Percentiles rank a stretch among this genome's conserved stretches.
Evolutionary conservation across 1,140 invertebrate genomes (phyloP).

Genomic region (Caenorhabditis brenneri): DNA sequence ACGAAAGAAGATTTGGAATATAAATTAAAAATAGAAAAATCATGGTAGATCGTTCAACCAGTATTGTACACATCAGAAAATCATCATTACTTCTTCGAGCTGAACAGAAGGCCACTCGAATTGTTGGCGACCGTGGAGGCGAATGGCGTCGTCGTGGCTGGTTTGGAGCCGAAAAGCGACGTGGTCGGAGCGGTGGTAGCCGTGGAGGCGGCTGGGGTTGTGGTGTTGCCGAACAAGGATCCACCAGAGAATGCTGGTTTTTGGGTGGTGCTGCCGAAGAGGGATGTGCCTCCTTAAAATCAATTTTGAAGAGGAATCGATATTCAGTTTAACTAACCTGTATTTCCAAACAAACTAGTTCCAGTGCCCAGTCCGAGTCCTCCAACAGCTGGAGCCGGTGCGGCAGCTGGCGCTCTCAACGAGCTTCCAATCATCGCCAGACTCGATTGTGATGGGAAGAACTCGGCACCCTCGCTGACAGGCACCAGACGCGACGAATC

Average conservation of each 20-base stretch:
- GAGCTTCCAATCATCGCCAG: conserved; percentile 18
- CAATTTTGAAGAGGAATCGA: not conserved
- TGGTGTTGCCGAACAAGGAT: not conserved
- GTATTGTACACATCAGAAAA: not conserved
- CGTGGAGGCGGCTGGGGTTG: not conserved
- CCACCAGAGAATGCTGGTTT: conserved; percentile 27
- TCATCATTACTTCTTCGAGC: conserved; percentile 16
- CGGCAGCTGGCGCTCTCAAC: not conserved
- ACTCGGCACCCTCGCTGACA: conserved; percentile 1
- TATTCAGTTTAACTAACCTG: not conserved
- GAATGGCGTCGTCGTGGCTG: conserved; percentile 6
- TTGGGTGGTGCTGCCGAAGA: not conserved
- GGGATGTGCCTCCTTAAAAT: not conserved
- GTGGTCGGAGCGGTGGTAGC: not conserved
- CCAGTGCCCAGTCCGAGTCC: not conserved
- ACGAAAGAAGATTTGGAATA: too few species aligned
- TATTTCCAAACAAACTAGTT: conserved; percentile 24
- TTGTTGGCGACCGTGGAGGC: not conserved
- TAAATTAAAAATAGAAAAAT: not conserved
- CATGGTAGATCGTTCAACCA: not conserved
- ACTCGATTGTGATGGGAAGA: conserved; percentile 26
- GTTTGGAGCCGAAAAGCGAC: not conserved
- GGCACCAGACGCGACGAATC: not conserved
- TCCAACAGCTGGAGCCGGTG: not conserved
- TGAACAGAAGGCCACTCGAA: not conserved